Conservation (phyloP, 2,113 vertebrate genomes). For the Oryzias melastigma region DNA sequence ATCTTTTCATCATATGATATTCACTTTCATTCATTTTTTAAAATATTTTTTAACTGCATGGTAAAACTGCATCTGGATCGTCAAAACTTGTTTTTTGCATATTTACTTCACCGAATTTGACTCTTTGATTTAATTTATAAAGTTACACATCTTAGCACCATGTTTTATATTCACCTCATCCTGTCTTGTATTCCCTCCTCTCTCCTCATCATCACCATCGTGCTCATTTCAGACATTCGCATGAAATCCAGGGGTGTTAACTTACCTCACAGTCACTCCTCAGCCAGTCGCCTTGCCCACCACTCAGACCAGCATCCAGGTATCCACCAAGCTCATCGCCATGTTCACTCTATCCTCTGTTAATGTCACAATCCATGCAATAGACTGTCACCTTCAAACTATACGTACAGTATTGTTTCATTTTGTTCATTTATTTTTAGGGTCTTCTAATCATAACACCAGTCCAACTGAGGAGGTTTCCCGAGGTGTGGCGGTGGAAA, state of each 20-base stretch:
- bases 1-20: conserved; percentile 31
- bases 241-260: conserved; percentile 75
- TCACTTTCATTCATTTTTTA: conserved; percentile 21
- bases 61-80: conserved; percentile 43
- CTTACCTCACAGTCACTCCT: conserved; percentile 73
- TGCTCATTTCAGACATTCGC: conserved; percentile 78
- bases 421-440: conserved; percentile 59
- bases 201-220: conserved; percentile 30
- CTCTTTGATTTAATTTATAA: conserved; percentile 14
- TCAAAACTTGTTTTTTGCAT: conserved; percentile 11
- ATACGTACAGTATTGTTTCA: rapidly evolving
- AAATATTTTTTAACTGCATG: conserved; percentile 44
- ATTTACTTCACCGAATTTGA: conserved; percentile 5
- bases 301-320: conserved; percentile 72
- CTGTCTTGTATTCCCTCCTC: conserved; percentile 8
- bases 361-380: conserved; percentile 7
- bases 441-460: conserved; percentile 82
- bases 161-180: conserved; percentile 5
- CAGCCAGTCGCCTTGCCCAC: conserved; percentile 77
- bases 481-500: conserved; percentile 91
- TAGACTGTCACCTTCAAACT: background rate
- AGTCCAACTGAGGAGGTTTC: conserved; percentile 82
- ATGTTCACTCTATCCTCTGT: conserved; percentile 16
- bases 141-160: conserved; percentile 4
- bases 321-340: conserved; percentile 54